Conservation (phyloP, 1,140 invertebrate genomes). For the Hylaeus volcanicus region DNA sequence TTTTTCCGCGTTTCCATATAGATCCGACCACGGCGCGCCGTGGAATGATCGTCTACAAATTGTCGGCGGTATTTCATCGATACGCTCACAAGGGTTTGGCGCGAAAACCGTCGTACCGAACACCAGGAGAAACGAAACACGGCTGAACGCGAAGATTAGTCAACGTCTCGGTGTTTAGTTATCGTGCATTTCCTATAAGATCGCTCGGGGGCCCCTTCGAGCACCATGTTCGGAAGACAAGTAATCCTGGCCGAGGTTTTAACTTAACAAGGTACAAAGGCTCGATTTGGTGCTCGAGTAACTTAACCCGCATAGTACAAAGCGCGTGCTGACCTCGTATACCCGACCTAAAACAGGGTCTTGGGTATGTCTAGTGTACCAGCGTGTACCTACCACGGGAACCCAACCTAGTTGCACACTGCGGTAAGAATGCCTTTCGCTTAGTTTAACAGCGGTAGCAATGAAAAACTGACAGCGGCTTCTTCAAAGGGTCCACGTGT, state of each 20-base stretch:
- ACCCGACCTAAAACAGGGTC: constrained; percentile 60
- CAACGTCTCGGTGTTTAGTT: constrained; percentile 38
- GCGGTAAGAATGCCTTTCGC: constrained; percentile 70
- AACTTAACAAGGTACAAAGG: constrained; percentile 63
- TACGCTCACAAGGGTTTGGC: constrained; percentile 8
- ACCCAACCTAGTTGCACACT: constrained; percentile 46
- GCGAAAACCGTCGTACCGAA: constrained; percentile 32
- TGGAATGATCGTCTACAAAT: constrained; percentile 25
- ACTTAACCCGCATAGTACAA: constrained; percentile 69
- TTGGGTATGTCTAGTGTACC: constrained; percentile 57
- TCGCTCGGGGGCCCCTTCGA: neutral
- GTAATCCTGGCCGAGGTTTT: constrained; percentile 50
- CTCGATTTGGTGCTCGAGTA: constrained; percentile 64
- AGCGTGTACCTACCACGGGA: constrained; percentile 62
- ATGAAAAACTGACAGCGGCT: constrained; percentile 66
- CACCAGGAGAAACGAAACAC: constrained; percentile 21
- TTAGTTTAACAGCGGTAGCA: constrained; percentile 76
- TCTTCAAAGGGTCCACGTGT: constrained; percentile 71
- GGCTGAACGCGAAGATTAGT: constrained; percentile 22
- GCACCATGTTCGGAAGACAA: constrained; percentile 51
- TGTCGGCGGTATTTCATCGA: constrained; percentile 14
- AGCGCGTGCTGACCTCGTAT: constrained; percentile 65
- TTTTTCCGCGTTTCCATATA: too few species aligned
- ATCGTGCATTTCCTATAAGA: constrained; percentile 45
- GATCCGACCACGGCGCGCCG: too few species aligned